phyloP scores from a whole-genome alignment of 2,888 invertebrate genomes.

The Alentia gelatinosa region DNA sequence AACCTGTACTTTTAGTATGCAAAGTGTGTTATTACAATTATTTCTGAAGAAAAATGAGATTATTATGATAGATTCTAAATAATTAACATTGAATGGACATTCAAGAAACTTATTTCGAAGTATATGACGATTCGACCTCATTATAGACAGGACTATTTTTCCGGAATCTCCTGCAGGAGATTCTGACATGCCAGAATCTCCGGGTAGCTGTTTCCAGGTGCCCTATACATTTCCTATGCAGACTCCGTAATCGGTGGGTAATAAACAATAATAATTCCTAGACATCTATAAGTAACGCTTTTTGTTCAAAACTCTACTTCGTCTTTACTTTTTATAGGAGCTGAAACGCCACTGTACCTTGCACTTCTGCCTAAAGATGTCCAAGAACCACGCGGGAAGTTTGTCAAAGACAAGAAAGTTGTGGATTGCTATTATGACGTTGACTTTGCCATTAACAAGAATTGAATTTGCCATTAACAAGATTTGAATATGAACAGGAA shows the following conservation, averaged over 20 bases:
- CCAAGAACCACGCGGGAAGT: slow-evolving; percentile 38
- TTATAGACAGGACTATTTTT: too few relatives aligned
- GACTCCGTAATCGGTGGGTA: too few relatives aligned
- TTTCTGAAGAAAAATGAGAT: too few relatives aligned
- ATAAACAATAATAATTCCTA: not conserved
- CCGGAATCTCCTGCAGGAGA: too few relatives aligned
- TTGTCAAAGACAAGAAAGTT: slow-evolving; percentile 25
- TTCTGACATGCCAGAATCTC: not conserved
- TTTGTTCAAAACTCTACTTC: not conserved
- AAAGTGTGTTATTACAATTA: too few relatives aligned
- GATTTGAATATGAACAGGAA: not conserved
- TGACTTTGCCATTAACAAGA: not conserved
- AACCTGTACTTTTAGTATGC: too few relatives aligned
- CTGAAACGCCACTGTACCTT: slow-evolving; percentile 41
- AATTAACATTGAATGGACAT: too few relatives aligned
- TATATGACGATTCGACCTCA: too few relatives aligned
- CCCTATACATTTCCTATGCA: too few relatives aligned
- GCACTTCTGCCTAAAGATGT: slow-evolving; percentile 24
- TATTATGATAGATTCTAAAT: too few relatives aligned
- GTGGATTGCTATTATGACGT: too few relatives aligned
- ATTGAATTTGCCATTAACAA: not conserved
- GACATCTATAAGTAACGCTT: not conserved
- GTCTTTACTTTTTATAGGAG: slow-evolving; percentile 38
- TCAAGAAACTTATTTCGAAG: too few relatives aligned
- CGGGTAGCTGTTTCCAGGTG: not conserved